phyloP scores from a whole-genome alignment of 2,797 vertebrate genomes.

The Manis crassicaudata region DNA sequence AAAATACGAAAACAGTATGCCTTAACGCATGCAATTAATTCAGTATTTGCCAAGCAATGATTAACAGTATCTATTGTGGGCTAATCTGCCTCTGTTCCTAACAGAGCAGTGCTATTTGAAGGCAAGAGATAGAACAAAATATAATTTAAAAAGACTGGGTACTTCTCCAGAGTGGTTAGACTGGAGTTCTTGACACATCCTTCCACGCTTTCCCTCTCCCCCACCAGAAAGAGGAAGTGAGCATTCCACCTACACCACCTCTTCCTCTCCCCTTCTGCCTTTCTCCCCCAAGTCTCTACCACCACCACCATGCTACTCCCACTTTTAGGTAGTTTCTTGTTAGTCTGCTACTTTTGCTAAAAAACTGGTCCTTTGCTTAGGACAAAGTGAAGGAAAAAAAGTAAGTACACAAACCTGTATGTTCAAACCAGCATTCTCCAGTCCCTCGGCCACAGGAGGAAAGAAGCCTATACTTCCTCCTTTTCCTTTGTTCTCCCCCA shows the following conservation, averaged over 20 bases:
- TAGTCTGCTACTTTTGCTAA: constrained; percentile 28
- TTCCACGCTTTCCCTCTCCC: neutral
- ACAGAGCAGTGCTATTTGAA: constrained; percentile 1
- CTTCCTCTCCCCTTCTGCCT: neutral
- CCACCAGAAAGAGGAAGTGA: constrained; percentile 52
- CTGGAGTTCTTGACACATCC: neutral
- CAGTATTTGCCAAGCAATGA: neutral
- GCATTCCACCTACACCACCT: neutral
- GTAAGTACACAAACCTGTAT: neutral
- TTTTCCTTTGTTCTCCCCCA: neutral
- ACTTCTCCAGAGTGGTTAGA: constrained; percentile 22
- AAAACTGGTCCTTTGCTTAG: constrained; percentile 24
- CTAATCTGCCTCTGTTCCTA: neutral
- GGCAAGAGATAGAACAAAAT: neutral
- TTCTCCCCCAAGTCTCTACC: neutral
- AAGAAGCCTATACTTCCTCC: neutral
- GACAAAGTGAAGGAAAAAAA: constrained; percentile 6
- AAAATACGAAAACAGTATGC: neutral
- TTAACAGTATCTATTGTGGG: neutral
- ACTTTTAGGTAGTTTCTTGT: neutral
- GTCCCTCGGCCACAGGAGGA: neutral
- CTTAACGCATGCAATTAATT: neutral
- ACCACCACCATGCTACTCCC: neutral
- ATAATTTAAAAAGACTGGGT: neutral
- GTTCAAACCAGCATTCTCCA: neutral